Percentiles rank a stretch among this genome's conserved stretches.
Conservation (phyloP, 2,113 vertebrate genomes). For the Scatophagus argus region DNA sequence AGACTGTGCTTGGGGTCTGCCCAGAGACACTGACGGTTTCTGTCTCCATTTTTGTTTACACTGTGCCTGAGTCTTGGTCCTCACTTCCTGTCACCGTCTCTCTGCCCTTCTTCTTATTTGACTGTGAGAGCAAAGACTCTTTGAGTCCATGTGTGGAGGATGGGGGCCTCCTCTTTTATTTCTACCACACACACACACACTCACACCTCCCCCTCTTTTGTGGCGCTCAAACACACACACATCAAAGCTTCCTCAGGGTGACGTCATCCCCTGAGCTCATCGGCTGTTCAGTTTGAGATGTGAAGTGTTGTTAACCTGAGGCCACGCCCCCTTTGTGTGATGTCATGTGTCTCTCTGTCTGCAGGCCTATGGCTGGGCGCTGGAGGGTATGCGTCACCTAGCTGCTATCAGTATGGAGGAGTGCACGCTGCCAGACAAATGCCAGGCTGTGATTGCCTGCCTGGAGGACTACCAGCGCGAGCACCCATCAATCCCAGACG, state of each 20-base stretch:
- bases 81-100: no score
- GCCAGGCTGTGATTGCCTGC: constrained; percentile 64
- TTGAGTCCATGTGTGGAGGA: constrained; percentile 30
- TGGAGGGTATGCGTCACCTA: constrained; percentile 69
- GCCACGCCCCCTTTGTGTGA: neutral
- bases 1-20: no score
- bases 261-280: constrained; percentile 2
- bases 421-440: constrained; percentile 61
- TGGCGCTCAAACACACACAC: constrained; percentile 4
- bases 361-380: constrained; percentile 73
- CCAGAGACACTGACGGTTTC: no score
- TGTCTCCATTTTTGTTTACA: no score
- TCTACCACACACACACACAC: neutral
- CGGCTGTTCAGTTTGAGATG: no score
- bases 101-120: no score
- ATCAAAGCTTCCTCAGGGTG: constrained; percentile 19
- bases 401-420: constrained; percentile 68
- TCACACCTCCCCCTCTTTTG: neutral
- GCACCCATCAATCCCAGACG: constrained; percentile 59
- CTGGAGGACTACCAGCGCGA: constrained; percentile 61
- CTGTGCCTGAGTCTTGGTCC: no score
- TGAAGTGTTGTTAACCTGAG: neutral
- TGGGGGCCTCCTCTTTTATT: constrained; percentile 39
- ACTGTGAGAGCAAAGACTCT: constrained; percentile 18
- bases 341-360: neutral